phyloP scores from a whole-genome alignment of 1,140 invertebrate species.

The Saccostrea cuccullata region DNA sequence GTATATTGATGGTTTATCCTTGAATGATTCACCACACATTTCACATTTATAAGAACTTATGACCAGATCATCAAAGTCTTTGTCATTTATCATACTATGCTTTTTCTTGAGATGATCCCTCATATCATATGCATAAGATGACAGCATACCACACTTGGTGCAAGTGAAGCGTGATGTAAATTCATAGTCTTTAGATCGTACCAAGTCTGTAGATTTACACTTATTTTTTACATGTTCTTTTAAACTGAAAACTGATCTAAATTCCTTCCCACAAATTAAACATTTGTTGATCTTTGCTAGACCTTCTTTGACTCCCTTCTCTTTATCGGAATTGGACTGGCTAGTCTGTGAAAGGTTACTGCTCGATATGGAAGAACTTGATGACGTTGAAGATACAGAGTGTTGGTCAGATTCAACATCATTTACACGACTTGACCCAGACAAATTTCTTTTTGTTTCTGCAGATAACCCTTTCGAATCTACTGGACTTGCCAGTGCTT shows the following conservation, averaged over 20 bases:
- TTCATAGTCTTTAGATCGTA: slow-evolving; percentile 26
- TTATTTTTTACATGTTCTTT: slow-evolving; percentile 40
- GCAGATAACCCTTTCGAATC: background rate
- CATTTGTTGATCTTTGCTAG: slow-evolving; percentile 9
- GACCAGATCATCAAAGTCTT: background rate
- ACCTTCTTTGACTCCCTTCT: background rate
- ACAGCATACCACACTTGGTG: slow-evolving; percentile 26
- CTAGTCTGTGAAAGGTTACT: background rate
- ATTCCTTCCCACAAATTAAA: slow-evolving; percentile 38
- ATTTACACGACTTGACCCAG: background rate
- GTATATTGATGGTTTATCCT: slow-evolving; percentile 38
- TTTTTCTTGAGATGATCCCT: slow-evolving; percentile 19
- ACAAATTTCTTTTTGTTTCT: background rate
- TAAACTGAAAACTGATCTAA: slow-evolving; percentile 34
- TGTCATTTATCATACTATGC: slow-evolving; percentile 10
- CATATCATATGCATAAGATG: slow-evolving; percentile 9
- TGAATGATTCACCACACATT: slow-evolving; percentile 45
- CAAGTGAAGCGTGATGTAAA: slow-evolving; percentile 21
- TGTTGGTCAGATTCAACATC: background rate
- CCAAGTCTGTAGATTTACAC: slow-evolving; percentile 15
- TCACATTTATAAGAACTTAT: slow-evolving; percentile 42
- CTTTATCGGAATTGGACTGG: background rate
- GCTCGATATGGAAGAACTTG: background rate
- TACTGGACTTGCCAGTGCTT: background rate
- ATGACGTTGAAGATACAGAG: background rate